Conservation (phyloP, 30 jellyfish, hydroid and myxozoan species). For the Cassiopea andromeda region DNA sequence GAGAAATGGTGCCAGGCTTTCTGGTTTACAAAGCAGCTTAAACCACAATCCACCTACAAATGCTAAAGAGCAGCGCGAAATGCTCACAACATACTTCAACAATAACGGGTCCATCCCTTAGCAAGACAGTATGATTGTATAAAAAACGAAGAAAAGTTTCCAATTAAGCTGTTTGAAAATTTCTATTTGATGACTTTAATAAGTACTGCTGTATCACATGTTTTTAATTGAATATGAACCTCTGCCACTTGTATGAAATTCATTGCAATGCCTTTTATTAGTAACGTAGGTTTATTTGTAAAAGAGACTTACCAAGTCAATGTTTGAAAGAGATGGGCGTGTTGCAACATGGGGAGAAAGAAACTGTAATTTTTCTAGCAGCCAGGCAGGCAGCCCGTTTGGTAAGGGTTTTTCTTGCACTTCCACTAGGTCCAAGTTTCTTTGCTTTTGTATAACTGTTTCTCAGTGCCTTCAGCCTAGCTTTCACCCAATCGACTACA, state of each 20-base stretch:
- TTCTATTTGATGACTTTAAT: neutral
- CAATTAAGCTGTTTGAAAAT: neutral
- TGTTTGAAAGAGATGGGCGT: slow-evolving; percentile 14
- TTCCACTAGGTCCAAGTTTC: slow-evolving; percentile 2
- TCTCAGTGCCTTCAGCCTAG: slow-evolving; percentile 9
- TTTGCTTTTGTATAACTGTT: slow-evolving; percentile 27
- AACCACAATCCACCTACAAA: slow-evolving; percentile 11
- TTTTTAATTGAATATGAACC: neutral
- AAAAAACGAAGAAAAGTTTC: neutral
- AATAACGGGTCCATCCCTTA: neutral
- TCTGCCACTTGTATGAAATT: neutral
- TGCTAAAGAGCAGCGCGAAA: slow-evolving; percentile 7
- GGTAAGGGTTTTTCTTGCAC: neutral
- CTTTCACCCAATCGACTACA: slow-evolving; percentile 33
- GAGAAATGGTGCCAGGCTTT: slow-evolving; percentile 4
- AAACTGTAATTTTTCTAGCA: slow-evolving; percentile 14
- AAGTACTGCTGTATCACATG: neutral
- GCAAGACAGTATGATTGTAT: neutral
- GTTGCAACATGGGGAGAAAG: slow-evolving; percentile 8
- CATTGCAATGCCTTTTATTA: neutral
- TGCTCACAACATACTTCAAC: neutral
- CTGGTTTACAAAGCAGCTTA: slow-evolving; percentile 12
- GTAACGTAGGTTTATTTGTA: neutral
- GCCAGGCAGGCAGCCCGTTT: slow-evolving; percentile 14
- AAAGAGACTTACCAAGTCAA: neutral